These are phyloP conservation scores for Psittacus erithacus DNA, from an alignment of 2,113 vertebrate genomes.

Conservation along the genomic window DNA sequence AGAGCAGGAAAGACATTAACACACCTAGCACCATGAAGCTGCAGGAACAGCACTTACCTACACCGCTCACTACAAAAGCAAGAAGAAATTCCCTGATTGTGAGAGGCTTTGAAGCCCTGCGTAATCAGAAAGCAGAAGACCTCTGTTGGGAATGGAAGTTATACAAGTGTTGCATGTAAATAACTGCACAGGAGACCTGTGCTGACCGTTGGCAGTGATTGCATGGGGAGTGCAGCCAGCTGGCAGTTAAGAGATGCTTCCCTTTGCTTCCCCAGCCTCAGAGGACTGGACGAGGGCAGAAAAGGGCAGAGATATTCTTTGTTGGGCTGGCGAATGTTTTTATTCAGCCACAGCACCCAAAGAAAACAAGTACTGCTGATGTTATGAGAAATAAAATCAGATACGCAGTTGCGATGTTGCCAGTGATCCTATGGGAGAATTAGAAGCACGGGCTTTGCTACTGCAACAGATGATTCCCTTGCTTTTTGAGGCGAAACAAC, in stretches of 20 bases:
- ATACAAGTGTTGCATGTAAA: rapidly evolving
- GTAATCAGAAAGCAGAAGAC: not conserved
- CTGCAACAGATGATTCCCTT: not conserved
- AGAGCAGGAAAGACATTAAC: not conserved
- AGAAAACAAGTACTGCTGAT: rapidly evolving
- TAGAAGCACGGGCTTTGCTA: not conserved
- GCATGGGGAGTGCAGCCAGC: not conserved
- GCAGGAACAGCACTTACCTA: not conserved
- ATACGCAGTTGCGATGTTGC: not conserved
- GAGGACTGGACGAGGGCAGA: too few species aligned
- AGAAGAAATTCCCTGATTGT: not conserved
- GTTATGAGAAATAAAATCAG: not conserved
- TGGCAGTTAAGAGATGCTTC: not conserved
- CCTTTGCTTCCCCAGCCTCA: rapidly evolving
- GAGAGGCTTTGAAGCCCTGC: not conserved
- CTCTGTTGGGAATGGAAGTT: not conserved
- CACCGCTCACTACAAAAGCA: rapidly evolving
- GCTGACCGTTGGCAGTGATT: rapidly evolving
- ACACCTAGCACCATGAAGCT: rapidly evolving
- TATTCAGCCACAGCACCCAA: not conserved
- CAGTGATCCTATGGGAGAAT: not conserved
- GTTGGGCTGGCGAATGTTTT: not conserved
- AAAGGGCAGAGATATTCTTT: not conserved
- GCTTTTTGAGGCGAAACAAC: not conserved
- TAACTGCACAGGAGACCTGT: rapidly evolving